Conservation (phyloP, 2,888 invertebrate species). For the Agriotes lineatus region DNA sequence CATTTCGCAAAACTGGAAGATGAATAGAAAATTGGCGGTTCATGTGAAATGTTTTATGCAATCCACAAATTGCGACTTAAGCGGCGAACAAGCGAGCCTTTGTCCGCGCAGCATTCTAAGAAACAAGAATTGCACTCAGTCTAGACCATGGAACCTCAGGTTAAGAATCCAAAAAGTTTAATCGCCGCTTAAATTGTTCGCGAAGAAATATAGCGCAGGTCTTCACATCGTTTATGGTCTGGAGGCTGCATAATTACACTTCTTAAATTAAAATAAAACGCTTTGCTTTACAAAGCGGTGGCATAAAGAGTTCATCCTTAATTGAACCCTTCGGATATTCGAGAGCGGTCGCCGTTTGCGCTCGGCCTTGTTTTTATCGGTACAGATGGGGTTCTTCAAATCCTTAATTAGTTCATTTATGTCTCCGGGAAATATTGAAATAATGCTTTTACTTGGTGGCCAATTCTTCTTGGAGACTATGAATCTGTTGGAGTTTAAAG, state of each 20-base stretch:
- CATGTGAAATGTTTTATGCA: not conserved
- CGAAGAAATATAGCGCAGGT: constrained; percentile 27
- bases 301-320: not conserved
- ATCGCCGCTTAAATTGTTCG: constrained; percentile 29
- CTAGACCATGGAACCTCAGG: constrained; percentile 29
- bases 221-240: constrained; percentile 24
- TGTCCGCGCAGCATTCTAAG: constrained; percentile 17
- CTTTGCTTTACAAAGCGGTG: constrained; percentile 6
- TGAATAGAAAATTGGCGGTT: too few relatives aligned
- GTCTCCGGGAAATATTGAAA: too few relatives aligned
- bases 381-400: too few relatives aligned
- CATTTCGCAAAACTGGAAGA: too few relatives aligned
- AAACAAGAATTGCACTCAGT: constrained; percentile 26
- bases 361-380: too few relatives aligned
- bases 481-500: too few relatives aligned
- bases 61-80: not conserved
- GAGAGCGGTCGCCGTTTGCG: too few relatives aligned
- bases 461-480: too few relatives aligned
- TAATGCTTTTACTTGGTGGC: too few relatives aligned
- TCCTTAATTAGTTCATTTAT: too few relatives aligned
- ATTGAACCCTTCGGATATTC: not conserved
- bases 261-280: constrained; percentile 22
- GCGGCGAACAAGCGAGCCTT: not conserved
- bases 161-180: constrained; percentile 30
- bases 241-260: constrained; percentile 22